Evolutionary conservation across 2,113 vertebrate species (phyloP).

Genomic region (Ochotona princeps): DNA sequence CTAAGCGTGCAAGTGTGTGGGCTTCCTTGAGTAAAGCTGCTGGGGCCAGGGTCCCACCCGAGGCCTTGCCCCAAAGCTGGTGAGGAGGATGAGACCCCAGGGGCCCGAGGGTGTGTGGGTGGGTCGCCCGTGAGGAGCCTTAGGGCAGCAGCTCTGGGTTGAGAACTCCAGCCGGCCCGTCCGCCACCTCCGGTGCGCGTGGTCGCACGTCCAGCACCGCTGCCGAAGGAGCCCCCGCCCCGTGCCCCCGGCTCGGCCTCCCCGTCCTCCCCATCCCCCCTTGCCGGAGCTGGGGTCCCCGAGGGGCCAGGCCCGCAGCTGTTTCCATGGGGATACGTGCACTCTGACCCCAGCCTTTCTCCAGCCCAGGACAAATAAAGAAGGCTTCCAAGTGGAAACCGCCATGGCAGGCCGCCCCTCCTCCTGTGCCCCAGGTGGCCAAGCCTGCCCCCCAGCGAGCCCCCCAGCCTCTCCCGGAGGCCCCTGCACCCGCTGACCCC

Average conservation of each 20-base stretch:
- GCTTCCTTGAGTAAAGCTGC: conserved; percentile 50
- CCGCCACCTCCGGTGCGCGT: no score
- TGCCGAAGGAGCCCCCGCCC: conserved; percentile 37
- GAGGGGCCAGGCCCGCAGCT: conserved; percentile 72
- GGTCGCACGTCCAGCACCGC: neutral
- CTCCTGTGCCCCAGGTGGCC: conserved; percentile 56
- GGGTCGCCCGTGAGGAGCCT: no score
- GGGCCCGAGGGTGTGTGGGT: no score
- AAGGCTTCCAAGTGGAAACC: conserved; percentile 77
- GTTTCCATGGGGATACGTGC: conserved; percentile 80
- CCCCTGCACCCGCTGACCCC: neutral
- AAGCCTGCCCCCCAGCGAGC: neutral
- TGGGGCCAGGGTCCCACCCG: neutral
- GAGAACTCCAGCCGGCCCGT: no score
- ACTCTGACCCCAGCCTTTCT: conserved; percentile 81
- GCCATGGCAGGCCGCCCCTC: conserved; percentile 52
- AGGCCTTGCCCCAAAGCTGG: no score
- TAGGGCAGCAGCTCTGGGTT: no score
- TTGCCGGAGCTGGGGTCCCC: conserved; percentile 52
- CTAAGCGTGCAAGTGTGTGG: conserved; percentile 9
- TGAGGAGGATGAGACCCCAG: neutral
- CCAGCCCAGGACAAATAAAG: conserved; percentile 72
- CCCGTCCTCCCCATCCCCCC: conserved; percentile 24
- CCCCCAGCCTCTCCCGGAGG: no score
- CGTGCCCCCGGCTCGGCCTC: neutral